Conservation (phyloP, 1,140 invertebrate genomes). For the Platorchestia sp. region DNA sequence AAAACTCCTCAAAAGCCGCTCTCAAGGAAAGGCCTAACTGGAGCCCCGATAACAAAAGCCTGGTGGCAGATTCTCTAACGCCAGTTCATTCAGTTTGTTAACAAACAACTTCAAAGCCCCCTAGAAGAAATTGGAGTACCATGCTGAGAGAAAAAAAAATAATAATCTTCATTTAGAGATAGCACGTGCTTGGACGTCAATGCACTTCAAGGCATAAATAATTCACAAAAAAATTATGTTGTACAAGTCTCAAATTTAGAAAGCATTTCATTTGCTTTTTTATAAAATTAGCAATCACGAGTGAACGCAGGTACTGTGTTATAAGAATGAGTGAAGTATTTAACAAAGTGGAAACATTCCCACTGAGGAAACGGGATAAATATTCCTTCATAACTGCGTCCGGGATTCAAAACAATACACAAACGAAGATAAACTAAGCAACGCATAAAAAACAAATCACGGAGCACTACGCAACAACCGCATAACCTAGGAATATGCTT, state of each 20-base stretch:
- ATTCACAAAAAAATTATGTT: background rate
- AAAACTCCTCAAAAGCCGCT: background rate
- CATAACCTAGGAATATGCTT: background rate
- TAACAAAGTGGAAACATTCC: background rate
- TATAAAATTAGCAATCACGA: background rate
- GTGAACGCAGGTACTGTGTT: background rate
- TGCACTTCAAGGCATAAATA: background rate
- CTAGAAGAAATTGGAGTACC: background rate
- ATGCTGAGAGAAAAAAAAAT: background rate
- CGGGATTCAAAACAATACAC: background rate
- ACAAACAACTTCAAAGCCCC: background rate
- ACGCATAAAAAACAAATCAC: background rate
- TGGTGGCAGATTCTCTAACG: background rate
- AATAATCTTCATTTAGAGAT: background rate
- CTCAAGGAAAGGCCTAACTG: background rate
- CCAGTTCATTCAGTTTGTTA: constrained; percentile 1
- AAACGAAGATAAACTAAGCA: background rate
- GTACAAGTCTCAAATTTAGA: background rate
- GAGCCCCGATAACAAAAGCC: background rate
- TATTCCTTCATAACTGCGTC: background rate
- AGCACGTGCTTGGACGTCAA: background rate
- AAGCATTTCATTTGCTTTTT: background rate
- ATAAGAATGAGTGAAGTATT: no score
- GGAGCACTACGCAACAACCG: background rate
- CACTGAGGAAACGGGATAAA: background rate